Percentiles rank a stretch among this genome's conserved stretches.
Conservation (phyloP, 2,113 vertebrate species). For the Phalacrocorax pelagicus region DNA sequence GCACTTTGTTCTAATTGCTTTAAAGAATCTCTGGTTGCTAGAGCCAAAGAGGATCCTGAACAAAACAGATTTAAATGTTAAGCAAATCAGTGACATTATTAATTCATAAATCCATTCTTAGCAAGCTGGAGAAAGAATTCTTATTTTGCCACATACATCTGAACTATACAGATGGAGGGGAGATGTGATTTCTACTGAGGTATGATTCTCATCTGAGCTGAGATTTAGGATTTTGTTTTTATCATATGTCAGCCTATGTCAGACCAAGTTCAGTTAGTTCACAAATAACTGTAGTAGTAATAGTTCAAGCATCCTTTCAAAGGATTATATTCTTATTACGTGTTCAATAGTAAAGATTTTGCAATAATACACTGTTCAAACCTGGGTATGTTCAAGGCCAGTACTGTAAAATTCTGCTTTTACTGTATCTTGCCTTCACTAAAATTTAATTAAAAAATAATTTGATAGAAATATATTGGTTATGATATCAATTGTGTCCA, state of each 20-base stretch:
- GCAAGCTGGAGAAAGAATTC: background rate
- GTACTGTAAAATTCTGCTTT: background rate
- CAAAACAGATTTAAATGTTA: background rate
- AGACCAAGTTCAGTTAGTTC: background rate
- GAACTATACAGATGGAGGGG: background rate
- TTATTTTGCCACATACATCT: background rate
- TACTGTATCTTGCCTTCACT: background rate
- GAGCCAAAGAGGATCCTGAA: background rate
- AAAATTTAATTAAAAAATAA: background rate
- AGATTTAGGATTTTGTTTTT: background rate
- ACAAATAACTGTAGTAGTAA: background rate
- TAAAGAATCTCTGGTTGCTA: background rate
- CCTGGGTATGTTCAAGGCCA: background rate
- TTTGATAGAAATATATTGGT: background rate
- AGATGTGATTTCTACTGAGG: background rate
- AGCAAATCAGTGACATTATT: background rate
- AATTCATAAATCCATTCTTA: background rate
- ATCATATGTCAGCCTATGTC: background rate
- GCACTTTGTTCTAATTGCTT: background rate
- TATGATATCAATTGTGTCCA: background rate
- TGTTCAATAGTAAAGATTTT: background rate
- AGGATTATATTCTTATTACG: background rate
- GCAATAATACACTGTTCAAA: background rate
- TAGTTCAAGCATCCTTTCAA: background rate
- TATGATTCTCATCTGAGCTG: background rate